Evolutionary conservation across 2,113 vertebrate genomes (phyloP).

Genomic region (Engystomops pustulosus): DNA sequence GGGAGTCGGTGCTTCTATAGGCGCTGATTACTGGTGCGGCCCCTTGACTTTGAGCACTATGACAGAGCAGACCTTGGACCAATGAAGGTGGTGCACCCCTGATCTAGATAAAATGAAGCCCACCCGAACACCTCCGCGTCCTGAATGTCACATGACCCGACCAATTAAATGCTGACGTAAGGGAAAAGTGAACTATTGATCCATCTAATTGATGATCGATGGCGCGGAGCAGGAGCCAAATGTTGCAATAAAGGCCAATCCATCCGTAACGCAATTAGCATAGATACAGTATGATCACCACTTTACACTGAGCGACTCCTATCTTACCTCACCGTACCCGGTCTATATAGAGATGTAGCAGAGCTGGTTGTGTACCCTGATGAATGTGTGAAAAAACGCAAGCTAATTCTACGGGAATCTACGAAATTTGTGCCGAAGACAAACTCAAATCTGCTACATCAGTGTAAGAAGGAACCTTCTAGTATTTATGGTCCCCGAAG

Average conservation of each 20-base stretch:
- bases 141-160: neutral
- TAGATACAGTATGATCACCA: neutral
- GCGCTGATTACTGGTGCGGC: too few species aligned
- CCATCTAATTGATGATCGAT: neutral
- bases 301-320: neutral
- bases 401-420: neutral
- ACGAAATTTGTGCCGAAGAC: neutral
- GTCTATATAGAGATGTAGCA: neutral
- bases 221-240: neutral
- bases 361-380: neutral
- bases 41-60: too few species aligned
- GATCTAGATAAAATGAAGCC: neutral
- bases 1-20: too few species aligned
- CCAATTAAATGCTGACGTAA: neutral
- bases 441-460: neutral
- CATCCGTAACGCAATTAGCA: slow-evolving; percentile 18
- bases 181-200: slow-evolving; percentile 19
- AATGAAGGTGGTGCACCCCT: too few species aligned
- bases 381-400: neutral
- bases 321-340: neutral
- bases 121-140: neutral
- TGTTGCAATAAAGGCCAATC: slow-evolving; percentile 9
- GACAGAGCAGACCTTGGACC: too few species aligned
- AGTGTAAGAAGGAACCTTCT: neutral
- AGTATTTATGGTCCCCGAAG: neutral